Evolutionary conservation across 1,140 invertebrate genomes (phyloP), one percentile per base, ranked within the genome.

Genomic region (Cyrtorhinus lividipennis): DNA sequence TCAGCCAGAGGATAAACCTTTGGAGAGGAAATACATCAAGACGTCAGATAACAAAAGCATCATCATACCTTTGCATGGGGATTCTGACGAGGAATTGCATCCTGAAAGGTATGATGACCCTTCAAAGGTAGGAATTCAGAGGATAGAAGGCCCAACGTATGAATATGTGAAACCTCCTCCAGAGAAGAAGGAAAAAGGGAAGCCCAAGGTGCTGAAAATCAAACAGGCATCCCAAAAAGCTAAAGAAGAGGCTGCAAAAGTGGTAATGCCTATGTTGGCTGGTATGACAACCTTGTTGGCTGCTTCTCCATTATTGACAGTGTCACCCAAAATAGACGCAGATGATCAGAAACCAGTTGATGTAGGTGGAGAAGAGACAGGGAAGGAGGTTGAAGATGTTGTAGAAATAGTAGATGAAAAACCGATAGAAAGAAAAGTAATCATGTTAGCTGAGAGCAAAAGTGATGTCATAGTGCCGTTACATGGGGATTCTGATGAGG

Each of bases 401-500:
- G 30, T 38, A 15, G 30, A 38, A 5, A 38, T 8, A 15, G 30
- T 8, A 38, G 15, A 15, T 8, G 5, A 5, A 38, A 15, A 5
- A 8, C 30, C 30, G 15, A n/a, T n/a, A n/a, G n/a, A n/a, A n/a
- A n/a, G n/a, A n/a, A n/a, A n/a, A n/a, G n/a, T n/a, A n/a, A n/a
- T n/a, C n/a, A n/a, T n/a, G n/a, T n/a, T n/a, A n/a, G n/a, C n/a
- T n/a, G 30, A 38, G 15, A 38, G 30, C 30, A 38, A 38, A 5
- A 15, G 15, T 8, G 30, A 38, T 5, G 15, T 38, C 15, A 38
- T 38, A 15, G 30, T 38, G 30, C 5, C 5, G 5, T 8, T 15
- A 8, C 5, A 38, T 8, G 63, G 63, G 15, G 38, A 26, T 22
- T 62, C 64, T 10, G 60, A 62, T 24, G 59, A 62, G 18, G 64